Evolutionary conservation across 2,888 invertebrate genomes (phyloP), one percentile per base, ranked within the genome.

Genomic region (Alsophila aescularia): DNA sequence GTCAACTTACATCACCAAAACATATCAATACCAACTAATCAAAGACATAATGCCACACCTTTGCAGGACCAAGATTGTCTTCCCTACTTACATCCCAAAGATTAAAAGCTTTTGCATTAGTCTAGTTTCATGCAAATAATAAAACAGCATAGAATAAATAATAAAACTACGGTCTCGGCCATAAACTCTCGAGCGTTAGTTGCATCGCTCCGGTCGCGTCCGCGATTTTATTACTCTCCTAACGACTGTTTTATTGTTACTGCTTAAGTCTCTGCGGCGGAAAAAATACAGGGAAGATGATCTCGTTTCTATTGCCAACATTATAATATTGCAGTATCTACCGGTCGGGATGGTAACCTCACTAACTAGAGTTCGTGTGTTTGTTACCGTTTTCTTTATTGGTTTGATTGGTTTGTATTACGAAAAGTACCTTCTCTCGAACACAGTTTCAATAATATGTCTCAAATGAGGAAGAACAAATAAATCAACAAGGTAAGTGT

Each of bases 261-360:
- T 39, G 34, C 54, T 61, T 48, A 58, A 54, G 54, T 59, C 62
- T 49, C 54, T 55, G 63, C 41, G 60, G 61, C 58, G 61, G 63
- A 60, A 66, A 71, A 72, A n/a, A 76, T 71, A 76, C 73, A 75
- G 70, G 69, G 74, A 69, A 70, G 72, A 79, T 79, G 70, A 74
- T 74, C 70, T 66, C 55, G 54, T 73, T 72, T 73, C 77, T 74
- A 78, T 69, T 62, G 68, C 66, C 52, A 35, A 62, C 64, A 67
- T 74, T 73, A 69, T 57, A 66, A 65, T 71, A 76, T 24, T 24
- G 24, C 24, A 24, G 24, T 24, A 1, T 24, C 24, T 24, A 24
- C 24, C 7, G 24, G 24, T 6, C 24, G 24, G 7, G 7, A 7
- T 6, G 5, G 24, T 24, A 7, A 24, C 24, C 8, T 24, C 3